These are phyloP conservation scores for Myathropa florea DNA, from an alignment of 2,888 invertebrate genomes.

Conservation along the genomic window DNA sequence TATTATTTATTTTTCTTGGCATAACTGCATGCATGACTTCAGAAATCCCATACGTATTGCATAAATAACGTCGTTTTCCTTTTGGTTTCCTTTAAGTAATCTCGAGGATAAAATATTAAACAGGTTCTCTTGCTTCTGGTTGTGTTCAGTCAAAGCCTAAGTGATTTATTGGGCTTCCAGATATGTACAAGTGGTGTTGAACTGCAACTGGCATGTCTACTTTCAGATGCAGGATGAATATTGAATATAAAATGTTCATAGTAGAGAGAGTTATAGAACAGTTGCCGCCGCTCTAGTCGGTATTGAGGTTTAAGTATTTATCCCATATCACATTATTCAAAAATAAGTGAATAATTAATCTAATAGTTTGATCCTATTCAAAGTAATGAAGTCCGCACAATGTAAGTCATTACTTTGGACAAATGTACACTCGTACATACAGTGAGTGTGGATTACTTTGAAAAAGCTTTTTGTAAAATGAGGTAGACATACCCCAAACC, in stretches of 20 bases:
- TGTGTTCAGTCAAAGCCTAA: neutral
- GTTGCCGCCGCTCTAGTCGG: too few relatives aligned
- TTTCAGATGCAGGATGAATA: neutral
- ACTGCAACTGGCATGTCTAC: neutral
- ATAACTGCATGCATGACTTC: slow-evolving; percentile 49
- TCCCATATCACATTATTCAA: neutral
- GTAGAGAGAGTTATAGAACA: neutral
- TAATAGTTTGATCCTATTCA: neutral
- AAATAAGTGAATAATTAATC: neutral
- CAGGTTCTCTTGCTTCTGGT: neutral
- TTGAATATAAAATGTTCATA: neutral
- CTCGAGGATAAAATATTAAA: slow-evolving; percentile 40
- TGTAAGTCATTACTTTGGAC: neutral
- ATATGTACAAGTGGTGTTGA: slow-evolving; percentile 16
- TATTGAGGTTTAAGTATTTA: too few relatives aligned
- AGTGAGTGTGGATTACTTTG: too few relatives aligned
- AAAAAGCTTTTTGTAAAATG: too few relatives aligned
- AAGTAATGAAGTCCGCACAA: neutral
- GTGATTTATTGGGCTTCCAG: slow-evolving; percentile 38
- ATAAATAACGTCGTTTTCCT: slow-evolving; percentile 44
- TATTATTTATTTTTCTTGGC: slow-evolving; percentile 61
- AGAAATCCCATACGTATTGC: slow-evolving; percentile 33
- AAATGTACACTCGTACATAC: too few relatives aligned
- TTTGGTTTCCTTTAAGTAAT: slow-evolving; percentile 48
- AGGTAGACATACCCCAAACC: too few relatives aligned